Base-by-base conservation (phyloP, 2,113 vertebrate genomes). In the Coracopsis vasa region DNA sequence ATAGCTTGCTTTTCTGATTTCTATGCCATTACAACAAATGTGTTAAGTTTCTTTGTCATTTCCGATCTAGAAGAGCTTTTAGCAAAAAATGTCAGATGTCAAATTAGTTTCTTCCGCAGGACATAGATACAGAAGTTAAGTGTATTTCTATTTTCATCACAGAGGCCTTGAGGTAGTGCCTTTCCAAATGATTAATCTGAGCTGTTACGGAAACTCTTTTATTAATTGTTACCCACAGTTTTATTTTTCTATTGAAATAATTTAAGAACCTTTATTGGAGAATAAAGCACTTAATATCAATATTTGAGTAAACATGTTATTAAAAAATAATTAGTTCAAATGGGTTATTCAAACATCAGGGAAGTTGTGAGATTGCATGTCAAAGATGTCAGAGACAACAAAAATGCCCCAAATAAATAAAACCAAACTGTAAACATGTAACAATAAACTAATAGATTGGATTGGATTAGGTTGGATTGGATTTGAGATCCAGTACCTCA, bases 361-460 rank as follows among this genome's bases (percentile, higher is more conserved):
- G 7, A 61, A 48, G 10, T 45, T 48, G 33, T 61, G 37, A 56
- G 37, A 65, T 25, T 65, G 24, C 20, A 31, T 28, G 41, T 74
- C 0, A 1, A 72, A 51, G 17, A 70, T 23, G 8, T 66, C 53
- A 79, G 51, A 44, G 16, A 31, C 25, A 58, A 7, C 2, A 73
- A 58, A 77, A 73, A 47, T 27, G 2, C 1, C 19, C 5, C 10
- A 37, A 28, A 27, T 28, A 69, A 58, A 58, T 28, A 50, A 80
- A 47, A 9, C 1, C 5, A 53, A 74, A 67, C 4, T n/a, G 6
- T 19, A 37, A n/a, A 1, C 9, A 6, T 8, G 11, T 9, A 60
- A 65, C 0, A 1, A 35, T 11, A 15, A 8, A 47, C 17, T 33
- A 37, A 12, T 45, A 12, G 4, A 44, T 17, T 9, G 6, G 0